Evolutionary conservation across 2,888 invertebrate species (phyloP), one percentile per base, ranked within the genome.

Genomic region (Didymodactylos carnosus): DNA sequence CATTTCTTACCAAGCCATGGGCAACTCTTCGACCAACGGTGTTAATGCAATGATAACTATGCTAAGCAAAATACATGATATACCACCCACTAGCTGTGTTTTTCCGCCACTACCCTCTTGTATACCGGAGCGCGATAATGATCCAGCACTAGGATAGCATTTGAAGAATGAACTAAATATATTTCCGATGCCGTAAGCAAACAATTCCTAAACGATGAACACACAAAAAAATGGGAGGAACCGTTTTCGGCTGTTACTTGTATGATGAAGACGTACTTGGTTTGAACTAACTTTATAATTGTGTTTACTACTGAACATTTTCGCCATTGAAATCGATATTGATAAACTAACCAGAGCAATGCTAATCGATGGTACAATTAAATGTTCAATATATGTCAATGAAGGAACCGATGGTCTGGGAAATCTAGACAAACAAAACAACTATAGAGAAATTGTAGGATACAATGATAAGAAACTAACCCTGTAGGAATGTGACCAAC

Each of bases 41-140:
- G 72, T 53, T 39, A 72, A 27, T 39, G 53, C 51, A 39, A 72
- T 39, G 8, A 72, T 53, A 11, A 72, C 72, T 16, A 7, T 5
- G 16, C 41, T 16, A 13, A 41, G 16, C 13, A 41, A 13, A 41
- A 41, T 13, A 41, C 5, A 41, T 5, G 41, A 41, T 16, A 41
- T 16, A 41, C 80, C 81, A 75, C 81, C 79, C 7, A 79, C 79
- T 29, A 81, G 82, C 81, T 92, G 91, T 0, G 92, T 91, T 80
- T 88, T 89, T 43, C 91, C 90, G 16, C 94, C 94, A 1, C 91
- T 90, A 78, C 88, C 87, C 78, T 91, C 89, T 80, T 92, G 92
- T 71, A 94, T 91, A 23, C 86, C 78, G 75, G 85, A 85, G 73
- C 86, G 78, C 19, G 85, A 85, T 73, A 86, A 79, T 3, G 86